Conservation (phyloP, 2,888 invertebrate species). For the Zygaena filipendulae region DNA sequence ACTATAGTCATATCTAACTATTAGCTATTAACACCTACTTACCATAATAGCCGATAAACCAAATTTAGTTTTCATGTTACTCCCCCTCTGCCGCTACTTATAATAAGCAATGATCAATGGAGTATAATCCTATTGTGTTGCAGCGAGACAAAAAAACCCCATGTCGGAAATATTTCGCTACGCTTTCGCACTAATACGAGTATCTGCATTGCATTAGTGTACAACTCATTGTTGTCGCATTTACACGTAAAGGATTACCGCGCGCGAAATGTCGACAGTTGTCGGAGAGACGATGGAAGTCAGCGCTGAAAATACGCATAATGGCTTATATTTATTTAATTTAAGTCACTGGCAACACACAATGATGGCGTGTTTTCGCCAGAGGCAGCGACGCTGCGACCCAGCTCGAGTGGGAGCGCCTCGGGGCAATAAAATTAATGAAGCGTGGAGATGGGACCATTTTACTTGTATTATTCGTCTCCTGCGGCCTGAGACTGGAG, state of each 20-base stretch:
- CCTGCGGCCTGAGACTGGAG: slow-evolving; percentile 65
- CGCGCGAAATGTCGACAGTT: slow-evolving; percentile 58
- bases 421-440: slow-evolving; percentile 68
- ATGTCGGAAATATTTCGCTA: slow-evolving; percentile 62
- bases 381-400: slow-evolving; percentile 27
- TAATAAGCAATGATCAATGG: slow-evolving; percentile 68
- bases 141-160: slow-evolving; percentile 60
- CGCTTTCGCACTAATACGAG: slow-evolving; percentile 62
- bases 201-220: slow-evolving; percentile 63
- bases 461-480: slow-evolving; percentile 70
- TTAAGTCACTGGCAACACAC: slow-evolving; percentile 58
- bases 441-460: slow-evolving; percentile 69
- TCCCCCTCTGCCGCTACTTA: slow-evolving; percentile 62
- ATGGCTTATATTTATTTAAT: slow-evolving; percentile 64
- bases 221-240: slow-evolving; percentile 37
- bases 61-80: slow-evolving; percentile 69
- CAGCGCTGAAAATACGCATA: slow-evolving; percentile 49
- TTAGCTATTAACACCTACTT: slow-evolving; percentile 68
- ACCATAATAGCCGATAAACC: slow-evolving; percentile 69
- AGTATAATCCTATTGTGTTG: slow-evolving; percentile 66
- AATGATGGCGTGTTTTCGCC: slow-evolving; percentile 63
- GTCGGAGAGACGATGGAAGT: slow-evolving; percentile 52
- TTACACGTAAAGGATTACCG: slow-evolving; percentile 49
- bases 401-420: slow-evolving; percentile 53
- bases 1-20: too few species aligned